A percentile compares a stretch with the other conserved stretches of the same genome.
Conservation (phyloP, 1,140 invertebrate genomes). For the Myzus persicae region DNA sequence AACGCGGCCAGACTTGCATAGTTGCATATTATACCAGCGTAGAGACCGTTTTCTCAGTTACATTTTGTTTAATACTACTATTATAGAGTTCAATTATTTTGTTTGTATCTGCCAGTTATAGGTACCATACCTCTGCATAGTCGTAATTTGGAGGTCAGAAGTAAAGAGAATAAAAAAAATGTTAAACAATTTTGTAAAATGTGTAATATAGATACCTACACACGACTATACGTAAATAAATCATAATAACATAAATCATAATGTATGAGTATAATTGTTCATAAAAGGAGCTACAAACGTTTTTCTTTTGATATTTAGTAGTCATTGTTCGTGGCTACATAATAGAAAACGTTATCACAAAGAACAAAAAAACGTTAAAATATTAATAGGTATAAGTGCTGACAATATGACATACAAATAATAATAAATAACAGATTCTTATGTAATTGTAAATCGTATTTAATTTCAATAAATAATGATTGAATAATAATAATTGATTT, state of each 20-base stretch:
- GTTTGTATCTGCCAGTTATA: neutral
- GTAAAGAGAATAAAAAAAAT: neutral
- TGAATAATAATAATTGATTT: neutral
- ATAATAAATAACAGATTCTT: neutral
- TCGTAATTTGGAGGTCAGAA: neutral
- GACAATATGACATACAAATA: neutral
- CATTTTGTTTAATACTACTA: neutral
- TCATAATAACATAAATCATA: neutral
- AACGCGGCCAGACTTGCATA: neutral
- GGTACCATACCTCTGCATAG: neutral
- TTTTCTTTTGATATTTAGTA: neutral
- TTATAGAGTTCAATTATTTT: neutral
- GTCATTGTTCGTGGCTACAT: neutral
- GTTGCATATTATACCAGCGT: no score
- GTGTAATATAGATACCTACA: neutral
- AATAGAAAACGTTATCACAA: conserved; percentile 1
- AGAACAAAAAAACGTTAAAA: neutral
- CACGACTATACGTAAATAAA: neutral
- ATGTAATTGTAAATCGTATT: neutral
- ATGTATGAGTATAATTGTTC: neutral
- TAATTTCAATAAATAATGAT: neutral
- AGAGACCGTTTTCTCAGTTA: neutral
- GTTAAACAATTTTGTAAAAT: neutral
- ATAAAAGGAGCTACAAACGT: neutral
- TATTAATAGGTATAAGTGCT: neutral